Base-by-base conservation (phyloP, 2,888 invertebrate genomes). In the Trissoscelio sp. region DNA sequence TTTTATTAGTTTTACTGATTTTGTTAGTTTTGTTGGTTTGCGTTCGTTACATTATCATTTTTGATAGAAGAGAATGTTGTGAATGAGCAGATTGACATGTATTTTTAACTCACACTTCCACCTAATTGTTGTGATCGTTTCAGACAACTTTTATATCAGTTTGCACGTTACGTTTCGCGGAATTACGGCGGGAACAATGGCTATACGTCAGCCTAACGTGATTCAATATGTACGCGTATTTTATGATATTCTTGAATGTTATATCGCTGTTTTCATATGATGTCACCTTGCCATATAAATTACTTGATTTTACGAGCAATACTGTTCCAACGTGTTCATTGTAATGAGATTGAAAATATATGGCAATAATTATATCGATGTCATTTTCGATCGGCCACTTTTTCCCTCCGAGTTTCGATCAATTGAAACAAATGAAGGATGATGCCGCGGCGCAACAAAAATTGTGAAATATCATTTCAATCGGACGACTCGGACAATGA, bases 231-330 rank as follows among this genome's bases (percentile, higher is more conserved):
- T 74, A 74, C 62, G 46, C 11, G 69, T 69, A 57, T 64, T 80
- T 80, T 74, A 80, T 74, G 69, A 62, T 74, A 74, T 74, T 69
- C 74, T 28, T 55, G 67, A 62, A 73, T 74, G 79, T 55, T 79
- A 69, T 79, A 74, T 69, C 64, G 74, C 62, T 28, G 62, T 80
- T 80, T 80, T 62, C 74, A 57, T 67, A 73, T 60, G 73, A 74
- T 74, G 74, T 80, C 79, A 69, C 73, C 57, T 74, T 69, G 79
- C 79, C 69, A 39, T 80, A 80, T 80, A 80, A 80, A 80, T 80
- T 74, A 80, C 57, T 70, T 57, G 69, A 80, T 74, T 80, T 80
- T 80, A 80, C 70, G 80, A 80, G 62, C 80, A 75, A 70, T 58
- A 64, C 57, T 46, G 57, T 24, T 31, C 51, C 70, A 64, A 57